Percentiles rank a stretch among this genome's conserved stretches.
Conservation (phyloP, 2,113 vertebrate species). For the Hipposideros armiger region DNA sequence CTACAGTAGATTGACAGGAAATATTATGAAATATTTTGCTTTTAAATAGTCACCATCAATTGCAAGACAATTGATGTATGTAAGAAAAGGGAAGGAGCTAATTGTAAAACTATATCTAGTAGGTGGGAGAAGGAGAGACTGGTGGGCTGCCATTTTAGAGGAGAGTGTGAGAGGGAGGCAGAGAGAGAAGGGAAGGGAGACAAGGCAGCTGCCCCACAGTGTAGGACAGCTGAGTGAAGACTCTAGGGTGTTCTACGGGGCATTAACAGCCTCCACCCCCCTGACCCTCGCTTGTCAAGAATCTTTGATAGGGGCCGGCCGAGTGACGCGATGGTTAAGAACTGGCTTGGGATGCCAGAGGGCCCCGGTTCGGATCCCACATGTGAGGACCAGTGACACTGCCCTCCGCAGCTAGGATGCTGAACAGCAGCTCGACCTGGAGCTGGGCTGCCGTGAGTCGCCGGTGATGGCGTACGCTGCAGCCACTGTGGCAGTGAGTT, state of each 20-base stretch:
- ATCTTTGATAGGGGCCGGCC: not conserved
- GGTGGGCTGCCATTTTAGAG: not conserved
- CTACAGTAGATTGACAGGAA: not conserved
- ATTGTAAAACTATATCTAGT: not conserved
- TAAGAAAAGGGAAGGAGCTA: not conserved
- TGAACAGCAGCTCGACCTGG: too few species aligned
- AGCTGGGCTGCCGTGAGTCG: too few species aligned
- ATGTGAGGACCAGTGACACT: too few species aligned
- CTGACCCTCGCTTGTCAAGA: not conserved
- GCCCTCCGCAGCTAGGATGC: too few species aligned
- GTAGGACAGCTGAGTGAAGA: not conserved
- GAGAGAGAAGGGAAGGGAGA: not conserved
- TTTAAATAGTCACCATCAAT: too few species aligned
- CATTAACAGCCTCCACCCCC: not conserved
- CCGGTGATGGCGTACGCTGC: too few species aligned
- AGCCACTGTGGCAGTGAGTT: too few species aligned
- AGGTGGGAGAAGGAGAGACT: not conserved
- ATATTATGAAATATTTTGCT: not conserved
- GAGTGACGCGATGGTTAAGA: too few species aligned
- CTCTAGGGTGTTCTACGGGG: too few species aligned
- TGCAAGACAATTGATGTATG: not conserved
- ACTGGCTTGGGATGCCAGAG: too few species aligned
- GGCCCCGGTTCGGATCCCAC: too few species aligned
- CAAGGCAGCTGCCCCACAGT: rapidly evolving
- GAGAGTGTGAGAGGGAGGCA: not conserved